phyloP scores from a whole-genome alignment of 2,797 vertebrate species.

The Anniella stebbinsi region DNA sequence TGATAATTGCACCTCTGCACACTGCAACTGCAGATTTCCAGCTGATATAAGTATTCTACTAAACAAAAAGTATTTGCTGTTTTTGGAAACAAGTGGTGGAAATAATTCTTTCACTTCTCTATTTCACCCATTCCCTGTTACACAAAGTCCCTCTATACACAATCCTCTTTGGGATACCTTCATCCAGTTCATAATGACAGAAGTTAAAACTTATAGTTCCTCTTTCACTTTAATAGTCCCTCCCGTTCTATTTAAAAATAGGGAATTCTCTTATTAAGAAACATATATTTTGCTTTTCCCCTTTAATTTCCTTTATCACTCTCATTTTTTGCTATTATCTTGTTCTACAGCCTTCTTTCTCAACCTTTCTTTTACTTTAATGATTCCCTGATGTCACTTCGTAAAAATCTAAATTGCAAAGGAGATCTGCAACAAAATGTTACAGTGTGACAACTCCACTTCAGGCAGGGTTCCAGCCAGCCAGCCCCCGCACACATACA shows the following conservation, averaged over 20 bases:
- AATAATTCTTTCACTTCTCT: neutral
- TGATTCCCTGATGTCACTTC: neutral
- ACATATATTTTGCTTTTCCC: neutral
- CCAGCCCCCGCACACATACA: no score
- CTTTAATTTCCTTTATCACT: neutral
- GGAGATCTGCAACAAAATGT: neutral
- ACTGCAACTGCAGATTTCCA: neutral
- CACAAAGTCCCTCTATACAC: neutral
- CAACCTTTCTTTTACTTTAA: neutral
- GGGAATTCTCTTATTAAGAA: neutral
- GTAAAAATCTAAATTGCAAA: neutral
- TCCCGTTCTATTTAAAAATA: neutral
- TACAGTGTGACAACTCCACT: neutral
- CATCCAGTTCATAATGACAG: neutral
- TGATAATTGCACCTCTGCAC: neutral
- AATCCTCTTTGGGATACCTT: neutral
- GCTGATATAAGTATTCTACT: neutral
- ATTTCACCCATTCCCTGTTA: neutral
- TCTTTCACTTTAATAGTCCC: neutral
- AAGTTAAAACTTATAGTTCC: neutral
- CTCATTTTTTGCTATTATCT: neutral
- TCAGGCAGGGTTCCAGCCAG: neutral
- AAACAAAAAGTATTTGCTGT: neutral
- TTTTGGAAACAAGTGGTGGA: neutral
- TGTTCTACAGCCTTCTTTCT: neutral